phyloP scores from a whole-genome alignment of 2,888 invertebrate genomes.

The Rhagophthalmus giganteus region DNA sequence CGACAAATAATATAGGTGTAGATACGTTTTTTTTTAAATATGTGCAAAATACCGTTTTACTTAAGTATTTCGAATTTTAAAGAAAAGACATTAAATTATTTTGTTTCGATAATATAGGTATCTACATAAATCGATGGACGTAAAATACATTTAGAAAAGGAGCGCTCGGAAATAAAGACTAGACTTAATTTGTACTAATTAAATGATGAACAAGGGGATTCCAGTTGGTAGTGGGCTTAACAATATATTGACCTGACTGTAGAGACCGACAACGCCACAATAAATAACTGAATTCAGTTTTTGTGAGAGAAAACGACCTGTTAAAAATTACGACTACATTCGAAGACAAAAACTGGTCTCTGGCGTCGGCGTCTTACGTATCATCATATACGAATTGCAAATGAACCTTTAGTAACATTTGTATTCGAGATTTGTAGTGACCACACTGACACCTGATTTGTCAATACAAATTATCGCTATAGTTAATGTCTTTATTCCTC shows the following conservation, averaged over 20 bases:
- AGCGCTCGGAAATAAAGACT: slow-evolving; percentile 3
- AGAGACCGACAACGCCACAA: slow-evolving; percentile 18
- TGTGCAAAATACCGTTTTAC: too few species aligned
- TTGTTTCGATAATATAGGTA: too few species aligned
- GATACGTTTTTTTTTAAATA: too few species aligned
- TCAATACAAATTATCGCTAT: slow-evolving; percentile 1
- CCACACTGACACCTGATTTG: slow-evolving; percentile 46
- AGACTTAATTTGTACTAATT: slow-evolving; percentile 18
- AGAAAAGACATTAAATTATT: too few species aligned
- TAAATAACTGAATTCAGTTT: slow-evolving; percentile 29
- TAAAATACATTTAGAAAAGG: too few species aligned
- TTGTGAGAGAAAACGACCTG: slow-evolving; percentile 27
- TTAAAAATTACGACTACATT: slow-evolving; percentile 35
- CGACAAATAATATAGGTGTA: too few species aligned
- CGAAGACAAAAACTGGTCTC: slow-evolving; percentile 47
- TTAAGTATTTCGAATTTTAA: too few species aligned
- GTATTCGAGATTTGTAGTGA: slow-evolving; percentile 54
- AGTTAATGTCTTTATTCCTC: not conserved
- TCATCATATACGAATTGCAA: slow-evolving; percentile 51
- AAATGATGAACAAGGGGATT: slow-evolving; percentile 13
- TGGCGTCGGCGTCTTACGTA: slow-evolving; percentile 22
- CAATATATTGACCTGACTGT: slow-evolving; percentile 13
- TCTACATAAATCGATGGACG: too few species aligned
- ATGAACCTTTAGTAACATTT: slow-evolving; percentile 51
- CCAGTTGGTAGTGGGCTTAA: slow-evolving; percentile 10